These are phyloP conservation scores for Temnothorax rugatulus DNA, from an alignment of 2,888 invertebrate species.

Conservation along the genomic window DNA sequence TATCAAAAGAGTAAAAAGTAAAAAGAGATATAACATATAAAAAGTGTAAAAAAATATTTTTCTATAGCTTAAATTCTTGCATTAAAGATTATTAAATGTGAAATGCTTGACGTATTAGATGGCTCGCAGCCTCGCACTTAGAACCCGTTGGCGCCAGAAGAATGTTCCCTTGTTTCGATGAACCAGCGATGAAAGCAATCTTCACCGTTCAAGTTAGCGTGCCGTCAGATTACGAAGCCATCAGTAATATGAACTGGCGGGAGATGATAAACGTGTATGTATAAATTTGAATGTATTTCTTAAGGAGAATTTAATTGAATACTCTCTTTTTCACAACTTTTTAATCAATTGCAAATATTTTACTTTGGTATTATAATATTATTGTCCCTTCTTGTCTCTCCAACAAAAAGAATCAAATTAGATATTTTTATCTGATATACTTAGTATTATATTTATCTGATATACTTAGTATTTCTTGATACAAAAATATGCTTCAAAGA, in stretches of 20 bases:
- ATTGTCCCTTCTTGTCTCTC: neutral
- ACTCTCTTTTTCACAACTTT: neutral
- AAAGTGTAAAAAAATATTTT: neutral
- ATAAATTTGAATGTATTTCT: slow-evolving; percentile 65
- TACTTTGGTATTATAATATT: neutral
- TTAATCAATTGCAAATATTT: neutral
- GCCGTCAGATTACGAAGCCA: slow-evolving; percentile 76
- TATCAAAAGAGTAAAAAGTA: neutral
- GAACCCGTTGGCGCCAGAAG: slow-evolving; percentile 91
- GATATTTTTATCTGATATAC: neutral
- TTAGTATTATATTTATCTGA: neutral
- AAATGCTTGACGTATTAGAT: slow-evolving; percentile 78
- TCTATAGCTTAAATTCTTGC: neutral
- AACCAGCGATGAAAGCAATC: slow-evolving; percentile 90
- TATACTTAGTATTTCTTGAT: neutral
- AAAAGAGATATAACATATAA: neutral
- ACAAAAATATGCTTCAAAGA: neutral
- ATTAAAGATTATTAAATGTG: neutral
- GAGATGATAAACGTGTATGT: neutral
- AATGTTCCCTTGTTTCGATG: slow-evolving; percentile 92
- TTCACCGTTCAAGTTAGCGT: slow-evolving; percentile 87
- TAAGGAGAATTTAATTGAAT: neutral
- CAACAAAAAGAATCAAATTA: neutral
- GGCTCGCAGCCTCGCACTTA: slow-evolving; percentile 91
- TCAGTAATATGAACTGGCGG: slow-evolving; percentile 75